Base-by-base conservation (phyloP, 64 coral and sea anemone genomes). In the Hydrozoanthus tunicans region DNA sequence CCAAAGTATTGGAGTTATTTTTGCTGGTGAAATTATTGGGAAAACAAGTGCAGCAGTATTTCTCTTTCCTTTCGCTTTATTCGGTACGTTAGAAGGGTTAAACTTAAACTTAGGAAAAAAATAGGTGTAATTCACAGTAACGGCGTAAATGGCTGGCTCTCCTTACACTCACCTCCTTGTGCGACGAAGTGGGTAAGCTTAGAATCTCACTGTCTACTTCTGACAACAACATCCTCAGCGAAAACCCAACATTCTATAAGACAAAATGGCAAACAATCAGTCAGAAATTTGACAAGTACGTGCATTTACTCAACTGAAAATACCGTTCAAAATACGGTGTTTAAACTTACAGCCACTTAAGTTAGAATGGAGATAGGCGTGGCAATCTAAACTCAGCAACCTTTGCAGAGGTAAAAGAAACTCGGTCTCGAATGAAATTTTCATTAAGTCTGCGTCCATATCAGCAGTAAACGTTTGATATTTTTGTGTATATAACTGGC, bases 191-290 rank as follows among this genome's bases (percentile, higher is more conserved):
- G 4, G 84, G 84, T 73, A 88, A 75, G 56, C 70, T 74, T 56
- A 88, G 24, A 27, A 88, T 88, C 53, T 88, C 84, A 17, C 84
- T 12, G 15, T 88, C 84, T 13, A 88, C 84, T 13, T 75, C 84
- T 43, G 84, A 73, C 14, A 88, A 56, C 24, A 88, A 74, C 51
- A 88, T 73, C 56, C 84, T 88, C 68, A 88, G 59, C 57, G 84
- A 88, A 74, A 86, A 72, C 5, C 83, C 83, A 73, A 86, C 83
- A 73, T 86, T 86, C 83, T 86, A 55, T 68, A 72, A 86, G 56
- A 59, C 55, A 73, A 32, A 81, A 10, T 1, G 10, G 59, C 9
- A 69, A 2, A 86, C 51, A 59, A 11, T 76, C 11, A 51, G 7
- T 43, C 3, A 76, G 4, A 73, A 43, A 73, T 10, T 25, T 6